phyloP scores from a whole-genome alignment of 2,797 vertebrate genomes.

The Dermochelys coriacea region DNA sequence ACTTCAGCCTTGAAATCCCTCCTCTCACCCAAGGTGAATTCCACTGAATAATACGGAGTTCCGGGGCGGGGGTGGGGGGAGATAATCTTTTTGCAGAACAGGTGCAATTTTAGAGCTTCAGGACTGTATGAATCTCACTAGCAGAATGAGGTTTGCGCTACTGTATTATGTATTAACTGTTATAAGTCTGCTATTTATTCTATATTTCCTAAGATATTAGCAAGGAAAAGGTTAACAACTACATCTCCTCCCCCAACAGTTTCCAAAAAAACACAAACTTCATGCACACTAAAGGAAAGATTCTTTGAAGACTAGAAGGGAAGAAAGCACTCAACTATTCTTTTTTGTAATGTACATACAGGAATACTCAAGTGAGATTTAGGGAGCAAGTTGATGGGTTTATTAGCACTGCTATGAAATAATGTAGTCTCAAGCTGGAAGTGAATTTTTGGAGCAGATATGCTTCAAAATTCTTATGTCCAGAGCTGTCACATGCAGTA shows the following conservation, averaged over 20 bases:
- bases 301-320: not conserved
- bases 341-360: not conserved
- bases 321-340: not conserved
- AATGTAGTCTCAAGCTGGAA: not conserved
- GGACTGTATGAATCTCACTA: not conserved
- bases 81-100: not conserved
- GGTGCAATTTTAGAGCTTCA: constrained; percentile 7
- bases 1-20: constrained; percentile 9
- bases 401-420: not conserved
- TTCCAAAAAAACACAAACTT: not conserved
- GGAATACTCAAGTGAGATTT: not conserved
- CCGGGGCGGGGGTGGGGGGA: not conserved
- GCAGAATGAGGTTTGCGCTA: not conserved
- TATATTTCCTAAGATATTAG: not conserved
- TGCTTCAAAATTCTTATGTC: not conserved
- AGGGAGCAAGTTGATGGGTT: not conserved
- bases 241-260: not conserved
- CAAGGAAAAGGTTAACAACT: constrained; percentile 43
- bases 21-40: constrained; percentile 37
- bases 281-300: not conserved
- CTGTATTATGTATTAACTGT: not conserved
- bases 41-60: constrained; percentile 41
- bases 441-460: not conserved
- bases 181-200: constrained; percentile 46
- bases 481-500: not conserved